Evolutionary conservation across 2,797 vertebrate species (phyloP), one percentile per base, ranked within the genome.

Genomic region (Danio tinwini): DNA sequence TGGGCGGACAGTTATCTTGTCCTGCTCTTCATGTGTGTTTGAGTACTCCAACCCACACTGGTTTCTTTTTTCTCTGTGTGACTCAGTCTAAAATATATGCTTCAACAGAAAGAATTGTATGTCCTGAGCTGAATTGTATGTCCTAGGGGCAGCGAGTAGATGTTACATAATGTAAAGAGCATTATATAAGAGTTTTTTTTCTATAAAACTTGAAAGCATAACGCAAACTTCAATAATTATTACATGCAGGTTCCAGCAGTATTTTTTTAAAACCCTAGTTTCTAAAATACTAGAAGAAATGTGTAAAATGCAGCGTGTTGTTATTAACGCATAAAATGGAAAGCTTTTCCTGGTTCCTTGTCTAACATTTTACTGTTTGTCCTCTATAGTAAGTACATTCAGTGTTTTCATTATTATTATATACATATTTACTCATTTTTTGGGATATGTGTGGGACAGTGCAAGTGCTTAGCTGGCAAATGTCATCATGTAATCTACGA

Each of bases 91-190:
- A 58, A 67, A 68, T 45, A 56, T 56, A 77, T 56, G 50, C 50
- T 73, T 80, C 42, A 55, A 73, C 12, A 52, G 14, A 63, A 65
- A 73, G 40, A 73, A 56, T 64, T 55, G 61, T 73, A 63, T 80
- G 69, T 65, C 50, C 42, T 56, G 73, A 62, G 47, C 73, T 50
- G 59, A 63, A 63, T 73, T 53, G 53, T 65, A 56, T 64, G 50
- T 73, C 61, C 69, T 47, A 5, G 52, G 70, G 78, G 59, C 61
- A 49, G 17, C 19, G 9, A 49, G 50, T 56, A 9, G 39, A 44
- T 52, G 78, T 74, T 80, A 80, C 44, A 73, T 80, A 80, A 73
- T 65, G 70, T 65, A 14, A 64, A 73, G 52, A 65, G 44, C 61
- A 56, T 80, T 73, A 65, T 64, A 47, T 73, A 80, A 80, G 40